Evolutionary conservation across 2,113 vertebrate species (phyloP), one percentile per base, ranked within the genome.

Genomic region (Hemibagrus wyckioides): DNA sequence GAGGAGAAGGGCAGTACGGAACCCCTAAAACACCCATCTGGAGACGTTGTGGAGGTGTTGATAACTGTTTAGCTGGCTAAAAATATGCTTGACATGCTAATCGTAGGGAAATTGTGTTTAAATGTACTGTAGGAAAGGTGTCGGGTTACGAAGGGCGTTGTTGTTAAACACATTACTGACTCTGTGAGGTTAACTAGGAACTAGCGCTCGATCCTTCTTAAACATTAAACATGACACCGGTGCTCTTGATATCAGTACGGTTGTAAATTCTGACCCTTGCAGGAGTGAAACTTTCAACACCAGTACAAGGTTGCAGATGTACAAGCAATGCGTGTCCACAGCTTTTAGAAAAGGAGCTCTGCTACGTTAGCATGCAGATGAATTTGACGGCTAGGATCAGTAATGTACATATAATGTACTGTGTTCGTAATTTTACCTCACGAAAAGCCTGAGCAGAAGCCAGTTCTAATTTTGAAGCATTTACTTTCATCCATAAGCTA

Each of bases 1-100:
- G 19, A 71, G 54, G 73, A 87, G 71, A 88, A 54, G 30, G 23
- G 14, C 33, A 61, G 23, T 48, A 69, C 54, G 69, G 84, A 71
- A 65, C 54, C 86, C 76, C 39, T 75, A 59, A 84, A 71, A 48
- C n/a, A 44, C n/a, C 41, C 75, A 39, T 85, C 71, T 21, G 56
- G 61, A 56, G 81, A 77, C 52, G 67, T 48, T 52, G 44, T 48
- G 3, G 41, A 65, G 52, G 30, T 84, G n/a, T 71, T 86, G 75
- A 86, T 77, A 21, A 48, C 39, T 52, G 57, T 9, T 80, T 80
- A 65, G 54, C 28, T 63, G 15, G 54, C 69, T 61, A 57, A 61
- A 25, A 48, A 85, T 48, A 28, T 36, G 3, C 1, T 2, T 44
- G n/a, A 41, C 33, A 48, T 30, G 54, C n/a, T 77, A 33, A 44